These are phyloP conservation scores for Scolopax mira DNA, from an alignment of 2,113 vertebrate species.

Conservation along the genomic window DNA sequence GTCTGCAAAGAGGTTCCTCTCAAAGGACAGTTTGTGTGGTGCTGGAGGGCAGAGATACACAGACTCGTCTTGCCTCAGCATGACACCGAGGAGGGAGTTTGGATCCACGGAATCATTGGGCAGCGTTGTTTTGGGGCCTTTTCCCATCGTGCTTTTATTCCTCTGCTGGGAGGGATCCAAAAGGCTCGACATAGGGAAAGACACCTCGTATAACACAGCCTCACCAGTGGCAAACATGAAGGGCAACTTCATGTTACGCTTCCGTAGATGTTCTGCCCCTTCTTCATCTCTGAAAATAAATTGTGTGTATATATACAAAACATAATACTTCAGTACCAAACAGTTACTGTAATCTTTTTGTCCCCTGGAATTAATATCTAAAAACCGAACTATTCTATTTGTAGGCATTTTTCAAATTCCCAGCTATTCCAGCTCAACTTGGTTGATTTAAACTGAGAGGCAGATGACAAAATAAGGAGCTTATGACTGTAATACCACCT, in stretches of 20 bases:
- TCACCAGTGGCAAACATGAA: conserved; percentile 86
- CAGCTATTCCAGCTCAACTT: conserved; percentile 17
- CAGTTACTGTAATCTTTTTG: neutral
- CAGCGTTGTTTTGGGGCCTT: conserved; percentile 37
- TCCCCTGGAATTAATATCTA: neutral
- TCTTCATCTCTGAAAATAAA: conserved; percentile 81
- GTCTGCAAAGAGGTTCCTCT: conserved; percentile 54
- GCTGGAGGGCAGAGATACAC: conserved; percentile 78
- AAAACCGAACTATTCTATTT: neutral
- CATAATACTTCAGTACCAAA: neutral
- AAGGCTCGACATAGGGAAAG: conserved; percentile 51
- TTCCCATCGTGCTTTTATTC: conserved; percentile 40
- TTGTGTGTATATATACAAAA: neutral
- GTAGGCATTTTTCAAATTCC: conserved; percentile 49
- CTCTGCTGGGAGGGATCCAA: conserved; percentile 56
- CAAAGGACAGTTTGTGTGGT: conserved; percentile 61
- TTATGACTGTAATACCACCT: conserved; percentile 35
- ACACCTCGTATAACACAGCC: conserved; percentile 79
- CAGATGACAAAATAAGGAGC: conserved; percentile 53
- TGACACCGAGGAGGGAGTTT: conserved; percentile 72
- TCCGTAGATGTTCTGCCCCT: conserved; percentile 80
- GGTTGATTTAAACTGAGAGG: conserved; percentile 6
- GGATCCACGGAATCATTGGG: conserved; percentile 71
- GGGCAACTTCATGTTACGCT: conserved; percentile 77
- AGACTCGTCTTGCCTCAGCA: conserved; percentile 82